Evolutionary conservation across 2,888 invertebrate genomes (phyloP).

Genomic region (Entomobrya multifasciata): DNA sequence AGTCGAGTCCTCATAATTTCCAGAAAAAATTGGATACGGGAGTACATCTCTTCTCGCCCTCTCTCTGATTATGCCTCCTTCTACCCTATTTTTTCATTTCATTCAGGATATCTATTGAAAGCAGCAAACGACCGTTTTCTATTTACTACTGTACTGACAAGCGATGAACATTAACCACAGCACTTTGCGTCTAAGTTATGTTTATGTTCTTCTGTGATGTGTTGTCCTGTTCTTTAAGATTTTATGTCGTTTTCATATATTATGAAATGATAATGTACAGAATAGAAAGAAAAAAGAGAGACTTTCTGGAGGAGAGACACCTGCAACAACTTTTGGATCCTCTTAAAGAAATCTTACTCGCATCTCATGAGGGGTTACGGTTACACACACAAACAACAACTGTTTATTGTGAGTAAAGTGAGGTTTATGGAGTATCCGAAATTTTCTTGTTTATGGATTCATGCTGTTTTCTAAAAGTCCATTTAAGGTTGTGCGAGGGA

Average conservation of each 20-base stretch:
- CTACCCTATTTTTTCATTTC: not conserved
- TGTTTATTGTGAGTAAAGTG: constrained; percentile 4
- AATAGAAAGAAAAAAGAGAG: constrained; percentile 8
- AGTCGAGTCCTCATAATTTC: not conserved
- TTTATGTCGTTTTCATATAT: constrained; percentile 65
- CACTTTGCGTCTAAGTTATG: constrained; percentile 53
- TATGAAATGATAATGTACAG: constrained; percentile 64
- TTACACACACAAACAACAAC: constrained; percentile 68
- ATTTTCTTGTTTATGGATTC: no score
- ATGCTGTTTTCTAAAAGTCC: not conserved
- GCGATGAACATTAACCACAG: constrained; percentile 57
- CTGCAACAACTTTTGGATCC: constrained; percentile 58
- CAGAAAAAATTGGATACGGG: constrained; percentile 34
- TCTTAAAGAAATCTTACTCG: constrained; percentile 55
- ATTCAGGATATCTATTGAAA: constrained; percentile 32
- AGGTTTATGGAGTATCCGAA: not conserved
- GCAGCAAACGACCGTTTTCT: constrained; percentile 48
- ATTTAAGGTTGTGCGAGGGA: constrained; percentile 7
- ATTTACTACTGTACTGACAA: constrained; percentile 41
- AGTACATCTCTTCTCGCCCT: not conserved
- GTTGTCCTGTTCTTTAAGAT: constrained; percentile 15
- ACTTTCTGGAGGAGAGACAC: constrained; percentile 63
- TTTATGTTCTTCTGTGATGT: not conserved
- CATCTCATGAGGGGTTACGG: constrained; percentile 70
- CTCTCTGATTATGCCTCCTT: not conserved